A percentile compares a stretch with the other conserved stretches of the same genome.
Conservation (phyloP, 2,797 vertebrate species). For the Dendrocincla tyrannina region DNA sequence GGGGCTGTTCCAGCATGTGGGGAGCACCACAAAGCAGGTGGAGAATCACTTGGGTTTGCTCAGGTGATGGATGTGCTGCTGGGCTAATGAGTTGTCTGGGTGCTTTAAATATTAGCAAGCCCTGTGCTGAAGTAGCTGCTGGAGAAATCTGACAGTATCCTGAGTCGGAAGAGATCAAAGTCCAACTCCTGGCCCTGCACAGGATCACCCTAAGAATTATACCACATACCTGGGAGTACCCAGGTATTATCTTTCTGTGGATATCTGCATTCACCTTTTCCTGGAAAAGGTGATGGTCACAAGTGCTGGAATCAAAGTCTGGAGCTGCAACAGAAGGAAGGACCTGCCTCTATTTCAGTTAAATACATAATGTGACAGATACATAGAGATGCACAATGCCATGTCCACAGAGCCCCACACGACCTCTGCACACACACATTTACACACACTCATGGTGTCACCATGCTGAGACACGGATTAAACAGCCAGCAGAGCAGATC, state of each 20-base stretch:
- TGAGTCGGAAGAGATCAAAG: not conserved
- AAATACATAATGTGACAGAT: rapidly evolving
- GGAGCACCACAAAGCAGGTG: not conserved
- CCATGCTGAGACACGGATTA: rapidly evolving
- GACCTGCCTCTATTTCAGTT: not conserved
- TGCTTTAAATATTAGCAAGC: not conserved
- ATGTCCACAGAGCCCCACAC: not conserved
- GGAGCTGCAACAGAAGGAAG: not conserved
- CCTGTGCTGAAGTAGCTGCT: not conserved
- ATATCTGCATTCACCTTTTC: not conserved
- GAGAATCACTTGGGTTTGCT: not conserved
- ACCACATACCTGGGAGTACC: not conserved
- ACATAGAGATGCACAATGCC: rapidly evolving
- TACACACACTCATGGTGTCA: rapidly evolving
- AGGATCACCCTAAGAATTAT: not conserved
- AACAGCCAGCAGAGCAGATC: not conserved
- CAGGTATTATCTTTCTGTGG: not conserved
- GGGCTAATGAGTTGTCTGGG: not conserved
- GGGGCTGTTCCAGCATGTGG: not conserved
- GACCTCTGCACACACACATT: rapidly evolving
- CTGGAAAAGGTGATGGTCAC: rapidly evolving
- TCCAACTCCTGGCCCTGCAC: not conserved
- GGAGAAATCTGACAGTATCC: not conserved
- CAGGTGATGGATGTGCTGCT: not conserved
- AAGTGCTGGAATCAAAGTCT: not conserved